phyloP scores from a whole-genome alignment of 2,888 invertebrate genomes.

The Unio pictorum region DNA sequence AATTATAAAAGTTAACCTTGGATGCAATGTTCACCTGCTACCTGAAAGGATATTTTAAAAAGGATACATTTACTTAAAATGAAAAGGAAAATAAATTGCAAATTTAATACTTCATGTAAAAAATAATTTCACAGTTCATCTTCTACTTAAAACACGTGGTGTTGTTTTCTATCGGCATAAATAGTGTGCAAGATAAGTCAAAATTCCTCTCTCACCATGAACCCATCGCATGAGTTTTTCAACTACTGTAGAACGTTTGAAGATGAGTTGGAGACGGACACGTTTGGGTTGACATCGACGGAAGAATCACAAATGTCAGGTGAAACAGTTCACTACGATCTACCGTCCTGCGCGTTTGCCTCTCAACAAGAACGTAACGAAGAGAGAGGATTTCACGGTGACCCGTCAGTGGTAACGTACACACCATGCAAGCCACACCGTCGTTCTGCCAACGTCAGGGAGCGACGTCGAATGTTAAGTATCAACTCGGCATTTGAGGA shows the following conservation, averaged over 20 bases:
- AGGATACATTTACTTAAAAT: conserved; percentile 4
- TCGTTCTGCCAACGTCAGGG: conserved; percentile 93
- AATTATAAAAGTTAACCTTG: no score
- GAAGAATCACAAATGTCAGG: not conserved
- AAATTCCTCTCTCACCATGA: conserved; percentile 7
- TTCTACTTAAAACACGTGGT: not conserved
- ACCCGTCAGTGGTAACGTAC: conserved; percentile 10
- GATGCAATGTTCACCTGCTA: no score
- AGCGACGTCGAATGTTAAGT: conserved; percentile 98
- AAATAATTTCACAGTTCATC: not conserved
- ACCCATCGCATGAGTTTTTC: conserved; percentile 33
- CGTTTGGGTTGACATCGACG: not conserved
- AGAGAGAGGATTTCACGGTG: conserved; percentile 7
- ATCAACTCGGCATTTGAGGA: conserved; percentile 95
- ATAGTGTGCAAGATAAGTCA: not conserved
- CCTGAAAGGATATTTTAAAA: no score
- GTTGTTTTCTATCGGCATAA: not conserved
- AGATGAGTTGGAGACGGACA: conserved; percentile 29
- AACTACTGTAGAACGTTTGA: conserved; percentile 45
- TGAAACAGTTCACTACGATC: conserved; percentile 1
- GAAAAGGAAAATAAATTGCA: not conserved
- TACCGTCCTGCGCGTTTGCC: conserved; percentile 26
- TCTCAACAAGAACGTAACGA: conserved; percentile 14
- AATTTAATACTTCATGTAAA: not conserved
- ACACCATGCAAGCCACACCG: conserved; percentile 76